phyloP scores from a whole-genome alignment of 2,113 vertebrate species.

The Lepus americanus region DNA sequence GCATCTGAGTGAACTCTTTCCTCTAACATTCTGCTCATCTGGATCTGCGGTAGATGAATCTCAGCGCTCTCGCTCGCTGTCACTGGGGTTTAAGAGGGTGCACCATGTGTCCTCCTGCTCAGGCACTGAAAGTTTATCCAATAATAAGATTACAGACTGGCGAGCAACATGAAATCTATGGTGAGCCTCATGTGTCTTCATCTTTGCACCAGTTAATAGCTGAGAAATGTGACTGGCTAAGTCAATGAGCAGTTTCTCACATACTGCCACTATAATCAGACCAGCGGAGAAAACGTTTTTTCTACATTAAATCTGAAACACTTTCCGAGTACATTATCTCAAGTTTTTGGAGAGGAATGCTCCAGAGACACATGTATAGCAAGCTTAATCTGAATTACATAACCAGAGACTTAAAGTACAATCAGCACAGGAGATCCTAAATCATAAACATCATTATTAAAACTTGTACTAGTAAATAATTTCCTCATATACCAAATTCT shows the following conservation, averaged over 20 bases:
- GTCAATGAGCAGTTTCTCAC: conserved; percentile 52
- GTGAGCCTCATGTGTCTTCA: conserved; percentile 12
- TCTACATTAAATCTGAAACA: conserved; percentile 57
- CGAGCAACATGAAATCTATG: not conserved
- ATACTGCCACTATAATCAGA: not conserved
- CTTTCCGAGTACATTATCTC: conserved; percentile 26
- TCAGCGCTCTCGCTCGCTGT: not conserved
- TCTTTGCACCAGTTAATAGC: not conserved
- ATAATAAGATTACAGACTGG: conserved; percentile 34
- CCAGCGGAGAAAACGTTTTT: conserved; percentile 21
- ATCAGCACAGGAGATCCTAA: conserved; percentile 34
- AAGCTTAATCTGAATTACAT: conserved; percentile 66
- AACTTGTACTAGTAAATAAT: conserved; percentile 49
- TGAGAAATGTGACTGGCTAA: conserved; percentile 62
- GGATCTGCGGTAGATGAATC: not conserved
- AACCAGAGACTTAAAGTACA: conserved; percentile 21
- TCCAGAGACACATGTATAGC: conserved; percentile 17
- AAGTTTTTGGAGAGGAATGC: conserved; percentile 24
- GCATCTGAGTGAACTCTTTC: not conserved
- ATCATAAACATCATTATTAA: conserved; percentile 20
- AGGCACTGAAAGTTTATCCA: conserved; percentile 33
- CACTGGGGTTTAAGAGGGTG: not conserved
- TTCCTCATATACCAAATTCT: conserved; percentile 36
- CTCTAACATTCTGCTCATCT: conserved; percentile 47
- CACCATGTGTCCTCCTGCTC: not conserved